Evolutionary conservation across 2,888 invertebrate species (phyloP), one percentile per base, ranked within the genome.

Genomic region (Ametastegia equiseti): DNA sequence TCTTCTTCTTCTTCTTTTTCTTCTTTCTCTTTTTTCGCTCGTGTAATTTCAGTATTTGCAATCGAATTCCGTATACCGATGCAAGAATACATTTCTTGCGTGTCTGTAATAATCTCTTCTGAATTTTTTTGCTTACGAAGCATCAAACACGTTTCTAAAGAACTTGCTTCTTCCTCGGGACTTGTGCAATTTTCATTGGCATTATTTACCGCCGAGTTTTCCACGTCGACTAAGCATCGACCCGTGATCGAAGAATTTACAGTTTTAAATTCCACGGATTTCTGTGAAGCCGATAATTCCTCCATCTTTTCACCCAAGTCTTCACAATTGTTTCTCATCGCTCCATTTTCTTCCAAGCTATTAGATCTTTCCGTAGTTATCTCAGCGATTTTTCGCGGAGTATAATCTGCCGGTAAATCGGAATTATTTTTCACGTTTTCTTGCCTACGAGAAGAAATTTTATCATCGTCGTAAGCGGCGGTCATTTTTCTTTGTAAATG

Each of bases 401-500:
- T 60, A 6, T 42, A 78, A 78, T 78, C 60, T 39, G 42, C 78
- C 78, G 78, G 78, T 15, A 57, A 2, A 15, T 78, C 63, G 60
- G 60, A 63, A 75, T 71, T 71, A 60, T 78, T 78, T 30, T 78
- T 78, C 7, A n/a, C 63, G 27, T 42, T 39, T 27, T 78, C 78
- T 57, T 78, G 78, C 23, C 60, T 57, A 27, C 63, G 42, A 23
- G 36, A 42, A 60, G 78, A 78, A 78, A 78, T 57, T 42, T 65
- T 50, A 67, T 86, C 84, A 80, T 85, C 83, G 67, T 83, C 67
- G 33, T 84, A 84, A 47, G 88, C 86, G 71, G 86, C 86, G 80
- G 88, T 88, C 87, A 87, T 87, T 85, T 82, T 84, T 82, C 81
- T 84, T 81, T 30, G n/a, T n/a, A n/a, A n/a, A n/a, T n/a, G n/a